A percentile compares a stretch with the other conserved stretches of the same genome.
phyloP scores from a whole-genome alignment of 2,113 vertebrate genomes.

The Callocephalon fimbriatum region DNA sequence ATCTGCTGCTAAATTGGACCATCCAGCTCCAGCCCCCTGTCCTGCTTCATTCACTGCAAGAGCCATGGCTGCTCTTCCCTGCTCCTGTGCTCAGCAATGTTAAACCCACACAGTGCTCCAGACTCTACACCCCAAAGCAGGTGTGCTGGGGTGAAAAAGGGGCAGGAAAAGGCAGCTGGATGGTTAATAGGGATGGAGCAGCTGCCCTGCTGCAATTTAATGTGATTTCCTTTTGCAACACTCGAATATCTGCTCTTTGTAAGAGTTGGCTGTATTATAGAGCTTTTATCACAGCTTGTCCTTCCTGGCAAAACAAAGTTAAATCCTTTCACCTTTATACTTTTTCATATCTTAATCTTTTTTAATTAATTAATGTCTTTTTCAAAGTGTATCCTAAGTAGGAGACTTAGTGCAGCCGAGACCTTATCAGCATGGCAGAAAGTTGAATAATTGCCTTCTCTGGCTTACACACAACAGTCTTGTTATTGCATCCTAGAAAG shows the following conservation, averaged over 20 bases:
- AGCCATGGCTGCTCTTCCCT: fast-evolving
- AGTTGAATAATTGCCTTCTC: slow-evolving; percentile 2
- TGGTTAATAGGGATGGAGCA: background rate
- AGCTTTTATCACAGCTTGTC: slow-evolving; percentile 26
- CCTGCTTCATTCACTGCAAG: background rate
- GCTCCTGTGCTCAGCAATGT: background rate
- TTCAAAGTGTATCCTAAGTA: background rate
- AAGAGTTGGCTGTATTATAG: background rate
- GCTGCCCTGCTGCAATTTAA: slow-evolving; percentile 9
- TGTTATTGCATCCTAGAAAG: background rate
- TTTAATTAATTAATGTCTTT: background rate
- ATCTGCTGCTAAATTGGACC: background rate
- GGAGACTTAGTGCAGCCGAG: background rate
- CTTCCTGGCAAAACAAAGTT: slow-evolving; percentile 37
- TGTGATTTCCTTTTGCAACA: slow-evolving; percentile 37
- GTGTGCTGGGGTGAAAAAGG: background rate
- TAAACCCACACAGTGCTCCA: background rate
- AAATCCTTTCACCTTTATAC: background rate
- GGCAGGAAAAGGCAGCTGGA: background rate
- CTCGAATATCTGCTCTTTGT: background rate
- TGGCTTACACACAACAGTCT: background rate
- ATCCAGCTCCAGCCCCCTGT: background rate
- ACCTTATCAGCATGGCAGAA: background rate
- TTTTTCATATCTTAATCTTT: background rate
- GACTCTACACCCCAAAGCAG: background rate